Evolutionary conservation across 1,140 invertebrate genomes (phyloP).

Genomic region (Drosophila sp.): DNA sequence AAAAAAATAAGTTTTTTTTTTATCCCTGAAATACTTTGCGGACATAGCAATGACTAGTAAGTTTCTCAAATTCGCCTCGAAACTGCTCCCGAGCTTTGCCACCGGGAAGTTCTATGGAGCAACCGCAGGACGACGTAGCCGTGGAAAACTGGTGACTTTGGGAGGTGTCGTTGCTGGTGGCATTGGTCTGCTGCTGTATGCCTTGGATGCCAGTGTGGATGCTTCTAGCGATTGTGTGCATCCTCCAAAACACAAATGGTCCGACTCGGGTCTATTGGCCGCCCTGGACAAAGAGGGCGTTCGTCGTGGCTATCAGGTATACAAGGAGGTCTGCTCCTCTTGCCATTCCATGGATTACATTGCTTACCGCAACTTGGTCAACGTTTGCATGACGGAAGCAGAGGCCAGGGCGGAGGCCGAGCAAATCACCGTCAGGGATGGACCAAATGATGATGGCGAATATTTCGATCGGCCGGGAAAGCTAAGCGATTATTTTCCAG

Average conservation of each 20-base stretch:
- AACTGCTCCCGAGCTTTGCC: slow-evolving; percentile 31
- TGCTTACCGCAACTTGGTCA: slow-evolving; percentile 95
- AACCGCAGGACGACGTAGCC: background rate
- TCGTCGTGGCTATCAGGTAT: slow-evolving; percentile 98
- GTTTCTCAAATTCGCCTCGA: slow-evolving; percentile 32
- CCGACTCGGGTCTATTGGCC: slow-evolving; percentile 88
- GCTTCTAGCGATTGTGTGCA: slow-evolving; percentile 92
- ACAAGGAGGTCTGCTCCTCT: slow-evolving; percentile 99
- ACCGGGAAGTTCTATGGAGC: background rate
- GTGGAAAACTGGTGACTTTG: slow-evolving; percentile 31
- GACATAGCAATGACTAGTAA: slow-evolving; percentile 37
- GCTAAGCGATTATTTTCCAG: slow-evolving; percentile 94
- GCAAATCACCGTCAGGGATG: slow-evolving; percentile 93
- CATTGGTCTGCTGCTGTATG: slow-evolving; percentile 90
- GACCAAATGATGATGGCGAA: slow-evolving; percentile 95
- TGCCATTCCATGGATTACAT: slow-evolving; percentile 98
- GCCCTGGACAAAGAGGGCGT: slow-evolving; percentile 92
- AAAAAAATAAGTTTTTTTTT: background rate
- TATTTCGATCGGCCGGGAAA: slow-evolving; percentile 97
- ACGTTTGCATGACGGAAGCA: slow-evolving; percentile 94
- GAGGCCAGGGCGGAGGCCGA: slow-evolving; percentile 97
- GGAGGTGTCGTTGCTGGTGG: slow-evolving; percentile 92
- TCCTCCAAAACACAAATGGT: slow-evolving; percentile 92
- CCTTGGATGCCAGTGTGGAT: slow-evolving; percentile 93
- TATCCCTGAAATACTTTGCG: background rate